Evolutionary conservation across 2,797 vertebrate genomes (phyloP).

Genomic region (Lutjanus argentimaculatus): DNA sequence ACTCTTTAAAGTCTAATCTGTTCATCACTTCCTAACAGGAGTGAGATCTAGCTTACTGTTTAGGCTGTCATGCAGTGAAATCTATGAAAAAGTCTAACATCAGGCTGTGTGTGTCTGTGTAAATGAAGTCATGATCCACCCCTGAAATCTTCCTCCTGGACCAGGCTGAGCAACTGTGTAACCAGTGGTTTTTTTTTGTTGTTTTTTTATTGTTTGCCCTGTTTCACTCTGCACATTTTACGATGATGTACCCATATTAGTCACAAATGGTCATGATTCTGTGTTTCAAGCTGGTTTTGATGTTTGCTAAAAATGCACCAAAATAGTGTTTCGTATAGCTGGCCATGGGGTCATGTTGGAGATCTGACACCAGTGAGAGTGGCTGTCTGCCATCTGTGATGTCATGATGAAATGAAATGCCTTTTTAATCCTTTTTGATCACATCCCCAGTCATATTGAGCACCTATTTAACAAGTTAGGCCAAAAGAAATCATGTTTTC

Average conservation of each 20-base stretch:
- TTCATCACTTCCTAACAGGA: background rate
- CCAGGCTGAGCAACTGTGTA: conserved; percentile 14
- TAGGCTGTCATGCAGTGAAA: background rate
- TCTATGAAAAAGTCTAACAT: conserved; percentile 13
- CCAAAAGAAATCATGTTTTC: too few species aligned
- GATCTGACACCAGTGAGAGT: background rate
- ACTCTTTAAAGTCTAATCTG: conserved; percentile 8
- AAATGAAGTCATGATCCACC: conserved; percentile 11
- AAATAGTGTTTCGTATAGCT: conserved; percentile 13
- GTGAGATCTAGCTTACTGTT: background rate
- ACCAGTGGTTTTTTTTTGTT: background rate
- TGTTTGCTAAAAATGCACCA: conserved; percentile 13
- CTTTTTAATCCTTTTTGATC: too few species aligned
- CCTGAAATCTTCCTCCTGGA: conserved; percentile 17
- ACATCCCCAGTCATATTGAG: too few species aligned
- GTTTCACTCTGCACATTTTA: conserved; percentile 15
- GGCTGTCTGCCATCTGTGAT: background rate
- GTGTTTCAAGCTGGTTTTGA: conserved; percentile 1
- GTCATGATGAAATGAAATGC: background rate
- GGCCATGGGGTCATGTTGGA: background rate
- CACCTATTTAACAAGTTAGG: too few species aligned
- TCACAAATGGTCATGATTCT: background rate
- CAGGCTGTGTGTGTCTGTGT: conserved; percentile 12
- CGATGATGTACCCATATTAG: conserved; percentile 33
- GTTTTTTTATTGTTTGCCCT: background rate